phyloP scores from a whole-genome alignment of 2,888 invertebrate genomes.

The Colostygia pectinataria region DNA sequence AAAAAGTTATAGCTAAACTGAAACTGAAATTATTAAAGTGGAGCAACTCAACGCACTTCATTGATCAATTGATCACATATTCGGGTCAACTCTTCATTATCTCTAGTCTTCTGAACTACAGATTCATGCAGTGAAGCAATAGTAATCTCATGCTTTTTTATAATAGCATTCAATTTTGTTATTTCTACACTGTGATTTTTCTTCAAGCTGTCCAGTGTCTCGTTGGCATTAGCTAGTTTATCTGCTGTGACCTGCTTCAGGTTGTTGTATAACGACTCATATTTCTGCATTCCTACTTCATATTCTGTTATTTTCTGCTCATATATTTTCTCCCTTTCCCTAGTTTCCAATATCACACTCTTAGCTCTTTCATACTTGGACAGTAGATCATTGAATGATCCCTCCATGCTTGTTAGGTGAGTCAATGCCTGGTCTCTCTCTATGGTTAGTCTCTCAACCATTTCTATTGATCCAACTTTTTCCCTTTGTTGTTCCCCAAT shows the following conservation, averaged over 20 bases:
- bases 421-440: conserved; percentile 84
- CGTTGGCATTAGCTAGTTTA: conserved; percentile 88
- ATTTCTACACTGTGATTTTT: conserved; percentile 90
- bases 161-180: conserved; percentile 91
- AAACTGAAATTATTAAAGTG: not conserved
- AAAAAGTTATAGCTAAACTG: conserved; percentile 16
- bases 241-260: conserved; percentile 93
- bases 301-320: conserved; percentile 86
- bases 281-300: conserved; percentile 86
- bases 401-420: conserved; percentile 84
- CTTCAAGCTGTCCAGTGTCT: conserved; percentile 89
- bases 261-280: conserved; percentile 91
- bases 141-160: conserved; percentile 94
- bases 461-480: conserved; percentile 75
- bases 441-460: conserved; percentile 69
- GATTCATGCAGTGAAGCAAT: conserved; percentile 91
- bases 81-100: conserved; percentile 93
- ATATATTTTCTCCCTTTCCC: conserved; percentile 85
- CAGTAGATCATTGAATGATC: conserved; percentile 85
- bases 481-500: conserved; percentile 88
- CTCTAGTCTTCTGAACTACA: conserved; percentile 92
- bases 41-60: conserved; percentile 57
- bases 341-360: conserved; percentile 74
- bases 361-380: conserved; percentile 86
- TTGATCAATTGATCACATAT: conserved; percentile 96